Base-by-base conservation (phyloP, 2,797 vertebrate species). In the Thalassophryne amazonica region DNA sequence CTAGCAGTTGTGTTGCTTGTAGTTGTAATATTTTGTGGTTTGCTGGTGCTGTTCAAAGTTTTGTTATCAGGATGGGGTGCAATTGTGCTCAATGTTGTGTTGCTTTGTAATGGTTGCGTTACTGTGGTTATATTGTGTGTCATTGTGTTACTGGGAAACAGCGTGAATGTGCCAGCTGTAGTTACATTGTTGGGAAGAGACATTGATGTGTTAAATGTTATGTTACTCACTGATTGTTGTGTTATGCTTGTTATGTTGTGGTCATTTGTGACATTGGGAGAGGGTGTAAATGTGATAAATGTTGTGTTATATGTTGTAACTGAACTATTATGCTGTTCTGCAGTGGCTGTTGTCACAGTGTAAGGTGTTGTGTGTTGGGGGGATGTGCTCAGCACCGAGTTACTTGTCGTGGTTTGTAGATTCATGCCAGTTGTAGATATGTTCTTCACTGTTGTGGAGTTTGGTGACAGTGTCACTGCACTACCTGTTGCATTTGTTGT, bases 161-260 rank as follows among this genome's bases (percentile, higher is more conserved):
- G 1, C 19, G 21, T 42, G 24, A 39, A 7, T 7, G 22, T 3
- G 14, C 6, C 4, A 1, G 17, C 0, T 27, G 47, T 51, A n/a
- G 30, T 46, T 11, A 16, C 1, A 23, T 16, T 46, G 16, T 29
- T n/a, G n/a, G n/a, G n/a, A n/a, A n/a, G n/a, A n/a, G n/a, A 1
- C 11, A 4, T 1, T 14, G 40, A 28, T 43, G 54, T 55, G 29
- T 34, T 29, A 14, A n/a, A n/a, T n/a, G n/a, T n/a, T n/a, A n/a
- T n/a, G n/a, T n/a, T n/a, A n/a, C n/a, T n/a, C n/a, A n/a, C n/a
- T 2, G 19, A 16, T 4, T 7, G 57, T 57, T 31, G 30, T 19
- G 6, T 58, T 56, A n/a, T n/a, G n/a, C n/a, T n/a, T n/a, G 38
- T 39, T 1, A 27, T 31, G 16, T 46, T 52, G 56, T 55, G 1